Conservation (phyloP, 1,140 invertebrate species). For the Ceratosolen fusciceps region DNA sequence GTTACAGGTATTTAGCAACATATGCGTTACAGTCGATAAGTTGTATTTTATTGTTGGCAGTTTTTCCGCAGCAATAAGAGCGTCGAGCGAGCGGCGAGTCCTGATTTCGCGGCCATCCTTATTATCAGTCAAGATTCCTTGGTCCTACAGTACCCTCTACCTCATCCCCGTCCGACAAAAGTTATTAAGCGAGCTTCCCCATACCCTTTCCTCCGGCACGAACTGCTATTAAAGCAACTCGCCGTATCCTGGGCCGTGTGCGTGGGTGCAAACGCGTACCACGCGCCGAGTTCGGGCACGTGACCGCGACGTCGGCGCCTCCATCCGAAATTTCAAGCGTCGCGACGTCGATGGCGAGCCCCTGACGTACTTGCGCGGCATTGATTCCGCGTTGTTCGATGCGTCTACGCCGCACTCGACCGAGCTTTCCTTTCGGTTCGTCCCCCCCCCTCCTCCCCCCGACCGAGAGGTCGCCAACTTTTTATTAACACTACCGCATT, state of each 20-base stretch:
- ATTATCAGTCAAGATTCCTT: no score
- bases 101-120: no score
- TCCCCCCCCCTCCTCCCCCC: neutral
- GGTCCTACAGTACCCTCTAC: no score
- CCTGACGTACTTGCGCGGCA: neutral
- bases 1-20: no score
- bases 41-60: no score
- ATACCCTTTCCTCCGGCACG: conserved; percentile 5
- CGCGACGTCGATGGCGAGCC: neutral
- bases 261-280: conserved; percentile 44
- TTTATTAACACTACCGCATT: neutral
- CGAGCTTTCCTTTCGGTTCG: neutral
- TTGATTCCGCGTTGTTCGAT: conserved; percentile 18
- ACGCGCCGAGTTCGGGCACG: neutral
- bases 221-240: conserved; percentile 38
- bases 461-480: no score
- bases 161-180: no score
- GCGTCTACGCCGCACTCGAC: neutral
- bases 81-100: no score
- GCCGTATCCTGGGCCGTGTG: conserved; percentile 39
- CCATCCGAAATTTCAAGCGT: neutral
- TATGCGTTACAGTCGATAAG: no score
- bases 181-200: no score
- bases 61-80: no score
- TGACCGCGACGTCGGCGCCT: conserved; percentile 1